Percentiles rank a stretch among this genome's conserved stretches.
phyloP scores from a whole-genome alignment of 2,888 invertebrate species.

The Temnothorax rugatulus region DNA sequence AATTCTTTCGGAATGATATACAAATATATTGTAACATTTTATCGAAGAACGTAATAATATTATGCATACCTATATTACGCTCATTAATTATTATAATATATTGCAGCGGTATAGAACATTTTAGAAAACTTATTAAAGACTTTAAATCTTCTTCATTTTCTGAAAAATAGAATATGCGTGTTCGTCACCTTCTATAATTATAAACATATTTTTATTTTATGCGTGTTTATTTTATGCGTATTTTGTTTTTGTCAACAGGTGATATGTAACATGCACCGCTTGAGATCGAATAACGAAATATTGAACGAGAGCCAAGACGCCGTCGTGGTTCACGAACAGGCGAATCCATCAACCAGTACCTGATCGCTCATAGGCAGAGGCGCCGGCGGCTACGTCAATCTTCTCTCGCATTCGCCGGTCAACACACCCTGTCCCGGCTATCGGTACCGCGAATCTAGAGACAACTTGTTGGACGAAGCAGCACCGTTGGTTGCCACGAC shows the following conservation, averaged over 20 bases:
- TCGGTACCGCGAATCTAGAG: slow-evolving; percentile 70
- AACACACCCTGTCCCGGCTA: slow-evolving; percentile 80
- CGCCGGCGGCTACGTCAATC: slow-evolving; percentile 77
- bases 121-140: neutral
- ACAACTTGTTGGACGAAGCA: slow-evolving; percentile 76
- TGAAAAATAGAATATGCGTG: neutral
- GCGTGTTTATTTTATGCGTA: neutral
- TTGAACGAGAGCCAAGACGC: slow-evolving; percentile 71
- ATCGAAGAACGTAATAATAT: neutral
- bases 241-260: slow-evolving; percentile 64
- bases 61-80: slow-evolving; percentile 9
- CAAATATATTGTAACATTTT: neutral
- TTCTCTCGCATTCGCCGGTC: slow-evolving; percentile 79
- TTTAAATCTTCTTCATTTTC: neutral
- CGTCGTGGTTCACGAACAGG: slow-evolving; percentile 50
- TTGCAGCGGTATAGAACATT: neutral
- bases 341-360: slow-evolving; percentile 68
- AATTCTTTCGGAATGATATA: neutral
- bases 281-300: slow-evolving; percentile 72
- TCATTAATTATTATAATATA: neutral
- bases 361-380: slow-evolving; percentile 79
- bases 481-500: slow-evolving; percentile 66
- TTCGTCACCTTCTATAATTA: neutral
- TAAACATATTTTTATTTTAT: neutral
- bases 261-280: slow-evolving; percentile 71